A percentile compares a stretch with the other conserved stretches of the same genome.
These are phyloP conservation scores for Pygmarrhopalites habei DNA, from an alignment of 1,140 invertebrate genomes.

Conservation along the genomic window DNA sequence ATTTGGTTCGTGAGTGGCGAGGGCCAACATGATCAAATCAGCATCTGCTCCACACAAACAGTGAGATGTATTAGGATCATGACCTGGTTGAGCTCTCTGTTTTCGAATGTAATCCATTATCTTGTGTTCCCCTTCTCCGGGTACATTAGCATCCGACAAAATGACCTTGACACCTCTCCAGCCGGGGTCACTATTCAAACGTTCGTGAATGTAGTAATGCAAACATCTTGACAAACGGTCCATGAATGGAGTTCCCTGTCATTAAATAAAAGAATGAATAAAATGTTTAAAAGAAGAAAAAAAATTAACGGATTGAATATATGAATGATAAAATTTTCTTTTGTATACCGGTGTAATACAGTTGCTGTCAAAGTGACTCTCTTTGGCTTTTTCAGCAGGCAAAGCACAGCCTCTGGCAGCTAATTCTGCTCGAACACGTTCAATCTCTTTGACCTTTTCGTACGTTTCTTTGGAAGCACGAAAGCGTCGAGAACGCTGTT, in stretches of 20 bases:
- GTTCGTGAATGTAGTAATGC: conserved; percentile 92
- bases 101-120: conserved; percentile 98
- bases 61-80: conserved; percentile 97
- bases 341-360: conserved; percentile 85
- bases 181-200: conserved; percentile 88
- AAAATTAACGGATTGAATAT: too few species aligned
- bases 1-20: conserved; percentile 97
- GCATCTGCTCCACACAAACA: conserved; percentile 97
- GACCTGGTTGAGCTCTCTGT: conserved; percentile 88
- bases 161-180: conserved; percentile 94
- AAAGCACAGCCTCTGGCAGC: conserved; percentile 65
- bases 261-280: too few species aligned
- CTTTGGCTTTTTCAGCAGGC: conserved; percentile 83
- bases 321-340: too few species aligned
- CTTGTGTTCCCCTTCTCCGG: conserved; percentile 98
- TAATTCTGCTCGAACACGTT: conserved; percentile 67
- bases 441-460: conserved; percentile 84
- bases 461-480: conserved; percentile 88
- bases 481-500: conserved; percentile 93
- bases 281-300: not conserved
- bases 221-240: conserved; percentile 85
- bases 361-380: conserved; percentile 94
- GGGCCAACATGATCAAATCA: conserved; percentile 95
- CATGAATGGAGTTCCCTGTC: conserved; percentile 94
- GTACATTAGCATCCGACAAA: conserved; percentile 95